Base-by-base conservation (phyloP, 2,888 invertebrate species). In the Eupelmus urozonus region DNA sequence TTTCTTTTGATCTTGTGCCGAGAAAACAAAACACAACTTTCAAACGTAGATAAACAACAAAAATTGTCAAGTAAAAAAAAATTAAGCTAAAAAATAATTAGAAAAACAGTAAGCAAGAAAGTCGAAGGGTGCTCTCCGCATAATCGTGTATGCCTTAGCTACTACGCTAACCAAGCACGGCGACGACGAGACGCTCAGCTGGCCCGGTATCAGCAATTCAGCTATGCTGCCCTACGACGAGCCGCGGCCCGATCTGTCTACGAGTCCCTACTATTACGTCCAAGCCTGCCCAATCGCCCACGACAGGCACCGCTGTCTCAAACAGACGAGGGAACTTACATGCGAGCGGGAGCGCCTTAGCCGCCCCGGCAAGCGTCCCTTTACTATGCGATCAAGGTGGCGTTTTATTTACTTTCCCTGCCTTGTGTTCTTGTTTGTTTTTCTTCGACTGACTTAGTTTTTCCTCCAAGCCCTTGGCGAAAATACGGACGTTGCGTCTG, bases 231-330 rank as follows among this genome's bases (percentile, higher is more conserved):
- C 49, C 29, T 51, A 70, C 66, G 65, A 66, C 27, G 59, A 72
- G 20, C 42, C 25, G 72, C 40, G n/a, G n/a, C n/a, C n/a, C n/a
- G 34, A 34, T 34, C n/a, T n/a, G n/a, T 51, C 42, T 25, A 29
- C 34, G 34, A 69, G 27, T 13, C 49, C 40, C 55, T 20, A 34
- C 59, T 59, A 42, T 45, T 84, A 83, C 82, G 83, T 84, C 84
- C 85, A 85, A 87, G 85, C 84, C 83, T 88, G 85, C 83, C 86
- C 86, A 84, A 81, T 86, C 83, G 83, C 85, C 82, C 84, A 85
- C 81, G 87, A 88, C 82, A 85, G 80, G 83, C 88, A 87, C 83
- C 86, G 87, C 80, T 83, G 84, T 85, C 85, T 88, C 80, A 83
- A 76, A 81, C 87, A 88, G 83, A 84, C 84, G 78, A 87, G 85